These are phyloP conservation scores for Thalassarche chlororhynchos DNA, from an alignment of 2,113 vertebrate species.

Conservation along the genomic window DNA sequence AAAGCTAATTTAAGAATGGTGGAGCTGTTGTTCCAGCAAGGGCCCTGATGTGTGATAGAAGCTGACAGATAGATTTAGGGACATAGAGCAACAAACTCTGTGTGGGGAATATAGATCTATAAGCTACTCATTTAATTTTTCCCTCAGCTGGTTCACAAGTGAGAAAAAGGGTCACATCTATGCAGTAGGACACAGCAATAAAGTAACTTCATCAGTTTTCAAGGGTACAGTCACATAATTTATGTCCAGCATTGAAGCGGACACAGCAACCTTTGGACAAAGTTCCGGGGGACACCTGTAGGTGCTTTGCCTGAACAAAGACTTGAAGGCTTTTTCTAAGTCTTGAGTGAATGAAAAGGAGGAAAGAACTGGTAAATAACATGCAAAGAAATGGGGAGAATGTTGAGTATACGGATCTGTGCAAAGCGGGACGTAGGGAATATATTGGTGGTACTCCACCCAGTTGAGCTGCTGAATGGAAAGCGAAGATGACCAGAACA, in stretches of 20 bases:
- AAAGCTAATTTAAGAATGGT: slow-evolving; percentile 53
- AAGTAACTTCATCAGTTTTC: background rate
- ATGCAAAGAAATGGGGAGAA: background rate
- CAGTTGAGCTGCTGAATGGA: background rate
- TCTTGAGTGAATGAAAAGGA: background rate
- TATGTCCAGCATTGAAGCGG: background rate
- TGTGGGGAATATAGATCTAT: background rate
- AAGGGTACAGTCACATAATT: background rate
- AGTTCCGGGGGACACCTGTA: background rate
- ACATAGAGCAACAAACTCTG: background rate
- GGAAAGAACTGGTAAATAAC: background rate
- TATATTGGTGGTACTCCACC: rapidly evolving
- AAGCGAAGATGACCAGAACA: background rate
- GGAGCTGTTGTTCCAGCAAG: background rate
- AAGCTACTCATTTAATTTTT: slow-evolving; percentile 19
- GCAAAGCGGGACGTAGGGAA: background rate
- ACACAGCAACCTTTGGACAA: background rate
- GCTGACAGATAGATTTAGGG: slow-evolving; percentile 45
- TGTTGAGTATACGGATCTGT: background rate
- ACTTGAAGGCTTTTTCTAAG: background rate
- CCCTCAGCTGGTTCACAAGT: background rate
- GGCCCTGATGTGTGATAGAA: slow-evolving; percentile 1
- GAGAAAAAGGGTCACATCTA: background rate
- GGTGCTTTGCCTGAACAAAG: background rate
- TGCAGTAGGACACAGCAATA: background rate